phyloP scores from a whole-genome alignment of 2,797 vertebrate species.

The Ptychadena robeensis region DNA sequence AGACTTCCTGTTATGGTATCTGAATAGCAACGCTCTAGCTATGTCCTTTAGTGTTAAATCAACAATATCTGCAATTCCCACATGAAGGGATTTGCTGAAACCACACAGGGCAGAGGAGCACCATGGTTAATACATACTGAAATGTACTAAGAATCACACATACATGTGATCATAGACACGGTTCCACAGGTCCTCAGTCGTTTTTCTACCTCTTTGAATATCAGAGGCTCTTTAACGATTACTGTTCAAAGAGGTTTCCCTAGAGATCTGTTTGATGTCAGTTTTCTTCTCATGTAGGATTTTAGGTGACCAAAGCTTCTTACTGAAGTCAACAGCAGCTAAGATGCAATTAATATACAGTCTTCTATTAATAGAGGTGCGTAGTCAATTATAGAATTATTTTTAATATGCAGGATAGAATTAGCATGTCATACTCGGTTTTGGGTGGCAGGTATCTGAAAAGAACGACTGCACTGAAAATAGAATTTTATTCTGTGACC shows the following conservation, averaged over 20 bases:
- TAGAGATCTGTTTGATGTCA: conserved; percentile 36
- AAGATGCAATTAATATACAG: conserved; percentile 12
- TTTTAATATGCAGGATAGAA: conserved; percentile 13
- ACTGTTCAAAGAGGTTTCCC: conserved; percentile 18
- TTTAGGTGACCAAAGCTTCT: conserved; percentile 23
- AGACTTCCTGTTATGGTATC: too few species aligned
- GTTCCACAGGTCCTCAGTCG: background rate
- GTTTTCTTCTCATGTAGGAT: conserved; percentile 35
- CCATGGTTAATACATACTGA: background rate
- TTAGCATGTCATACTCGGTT: conserved; percentile 1
- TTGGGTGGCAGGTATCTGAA: background rate
- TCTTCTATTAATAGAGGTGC: conserved; percentile 7
- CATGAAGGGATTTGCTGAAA: background rate
- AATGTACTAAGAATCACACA: background rate
- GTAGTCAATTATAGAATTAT: conserved; percentile 15
- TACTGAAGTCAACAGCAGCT: conserved; percentile 35
- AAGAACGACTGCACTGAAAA: background rate
- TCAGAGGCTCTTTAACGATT: conserved; percentile 19
- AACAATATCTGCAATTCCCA: background rate
- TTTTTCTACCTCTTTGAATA: background rate
- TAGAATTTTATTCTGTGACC: background rate
- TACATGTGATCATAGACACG: background rate
- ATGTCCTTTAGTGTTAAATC: background rate
- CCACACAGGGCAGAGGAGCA: background rate
- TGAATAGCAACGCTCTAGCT: too few species aligned